Conservation (phyloP, 2,113 vertebrate species). For the Arothron firmamentum region DNA sequence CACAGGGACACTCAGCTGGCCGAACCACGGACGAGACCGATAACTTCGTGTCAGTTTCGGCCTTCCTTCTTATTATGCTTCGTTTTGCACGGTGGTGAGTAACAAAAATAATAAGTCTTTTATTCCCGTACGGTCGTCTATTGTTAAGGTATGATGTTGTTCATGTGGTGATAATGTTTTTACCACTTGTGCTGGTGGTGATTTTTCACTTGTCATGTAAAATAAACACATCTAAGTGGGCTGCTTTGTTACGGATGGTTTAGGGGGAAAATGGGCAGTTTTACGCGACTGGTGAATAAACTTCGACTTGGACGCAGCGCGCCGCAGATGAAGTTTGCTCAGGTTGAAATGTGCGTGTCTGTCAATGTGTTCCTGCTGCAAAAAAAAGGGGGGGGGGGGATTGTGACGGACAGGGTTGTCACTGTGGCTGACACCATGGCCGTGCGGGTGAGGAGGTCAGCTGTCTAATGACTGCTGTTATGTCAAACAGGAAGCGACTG, state of each 20-base stretch:
- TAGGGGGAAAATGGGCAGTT: too few species aligned
- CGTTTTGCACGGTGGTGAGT: constrained; percentile 55
- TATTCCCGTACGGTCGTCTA: neutral
- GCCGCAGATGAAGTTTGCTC: constrained; percentile 17
- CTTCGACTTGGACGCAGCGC: too few species aligned
- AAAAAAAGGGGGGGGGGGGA: neutral
- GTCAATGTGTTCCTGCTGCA: neutral
- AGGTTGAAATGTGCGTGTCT: constrained; percentile 15
- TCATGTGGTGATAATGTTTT: neutral
- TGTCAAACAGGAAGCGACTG: constrained; percentile 48
- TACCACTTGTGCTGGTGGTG: too few species aligned
- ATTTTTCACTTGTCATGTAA: too few species aligned
- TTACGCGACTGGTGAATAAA: too few species aligned
- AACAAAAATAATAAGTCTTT: neutral
- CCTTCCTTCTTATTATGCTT: constrained; percentile 28
- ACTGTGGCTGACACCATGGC: constrained; percentile 42
- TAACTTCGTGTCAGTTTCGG: constrained; percentile 26
- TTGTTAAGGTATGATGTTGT: neutral
- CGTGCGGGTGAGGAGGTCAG: constrained; percentile 60
- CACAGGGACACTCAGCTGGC: constrained; percentile 39
- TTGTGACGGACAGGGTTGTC: constrained; percentile 34
- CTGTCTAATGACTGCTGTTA: constrained; percentile 56
- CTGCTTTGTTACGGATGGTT: too few species aligned
- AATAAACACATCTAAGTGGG: too few species aligned
- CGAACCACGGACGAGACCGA: constrained; percentile 6